Conservation (phyloP, 2,888 invertebrate genomes). For the Callosobruchus maculatus region DNA sequence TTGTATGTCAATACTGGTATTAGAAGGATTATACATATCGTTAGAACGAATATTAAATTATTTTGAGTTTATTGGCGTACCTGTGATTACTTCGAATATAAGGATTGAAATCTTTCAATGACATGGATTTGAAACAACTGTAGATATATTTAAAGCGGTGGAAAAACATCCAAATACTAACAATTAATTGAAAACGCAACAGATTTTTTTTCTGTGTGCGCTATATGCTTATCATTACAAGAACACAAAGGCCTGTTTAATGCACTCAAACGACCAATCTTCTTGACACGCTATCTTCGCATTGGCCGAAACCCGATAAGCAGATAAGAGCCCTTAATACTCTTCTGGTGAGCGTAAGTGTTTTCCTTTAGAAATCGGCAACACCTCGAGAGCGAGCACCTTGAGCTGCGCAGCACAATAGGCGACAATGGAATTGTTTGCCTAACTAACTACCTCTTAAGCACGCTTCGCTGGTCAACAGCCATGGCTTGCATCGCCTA, state of each 20-base stretch:
- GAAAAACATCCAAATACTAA: too few species aligned
- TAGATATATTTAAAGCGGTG: too few species aligned
- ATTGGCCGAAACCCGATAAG: conserved; percentile 1
- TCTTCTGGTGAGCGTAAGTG: conserved; percentile 22
- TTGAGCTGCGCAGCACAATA: conserved; percentile 46
- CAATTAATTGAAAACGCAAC: too few species aligned
- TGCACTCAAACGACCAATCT: neutral
- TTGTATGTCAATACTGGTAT: too few species aligned
- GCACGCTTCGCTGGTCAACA: conserved; percentile 47
- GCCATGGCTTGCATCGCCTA: conserved; percentile 37
- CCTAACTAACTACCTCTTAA: conserved; percentile 51
- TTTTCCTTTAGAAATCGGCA: conserved; percentile 31
- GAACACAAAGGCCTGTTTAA: neutral
- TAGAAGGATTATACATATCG: too few species aligned
- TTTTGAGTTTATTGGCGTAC: too few species aligned
- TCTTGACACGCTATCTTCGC: neutral
- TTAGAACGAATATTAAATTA: too few species aligned
- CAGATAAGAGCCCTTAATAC: neutral
- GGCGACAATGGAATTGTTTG: conserved; percentile 50
- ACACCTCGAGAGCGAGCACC: conserved; percentile 39
- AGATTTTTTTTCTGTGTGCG: too few species aligned
- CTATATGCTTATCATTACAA: too few species aligned
- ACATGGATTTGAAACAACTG: too few species aligned
- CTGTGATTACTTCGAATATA: too few species aligned
- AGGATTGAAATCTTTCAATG: too few species aligned